These are phyloP conservation scores for Pogonophryne albipinna DNA, from an alignment of 2,797 vertebrate genomes.

Conservation along the genomic window DNA sequence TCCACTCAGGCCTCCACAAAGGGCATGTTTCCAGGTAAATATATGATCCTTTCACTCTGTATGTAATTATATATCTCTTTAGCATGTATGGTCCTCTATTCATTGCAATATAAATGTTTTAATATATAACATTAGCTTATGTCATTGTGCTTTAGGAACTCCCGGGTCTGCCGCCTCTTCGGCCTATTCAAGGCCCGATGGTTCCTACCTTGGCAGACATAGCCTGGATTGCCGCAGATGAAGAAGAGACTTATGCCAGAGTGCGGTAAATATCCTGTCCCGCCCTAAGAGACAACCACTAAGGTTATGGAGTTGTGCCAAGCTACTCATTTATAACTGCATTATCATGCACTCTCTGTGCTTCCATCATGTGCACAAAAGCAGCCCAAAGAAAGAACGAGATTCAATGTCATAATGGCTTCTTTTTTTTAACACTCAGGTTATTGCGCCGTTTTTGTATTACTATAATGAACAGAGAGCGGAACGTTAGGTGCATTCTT, in stretches of 20 bases:
- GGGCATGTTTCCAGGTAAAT: slow-evolving; percentile 94
- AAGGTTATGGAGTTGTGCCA: slow-evolving; percentile 8
- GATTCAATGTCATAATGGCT: background rate
- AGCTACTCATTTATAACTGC: background rate
- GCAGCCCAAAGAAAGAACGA: background rate
- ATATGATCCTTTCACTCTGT: background rate
- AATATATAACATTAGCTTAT: background rate
- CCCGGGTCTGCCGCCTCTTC: slow-evolving; percentile 88
- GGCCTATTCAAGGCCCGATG: slow-evolving; percentile 87
- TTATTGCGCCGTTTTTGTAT: no score
- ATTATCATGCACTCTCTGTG: background rate
- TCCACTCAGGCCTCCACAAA: slow-evolving; percentile 93
- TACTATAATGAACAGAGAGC: no score
- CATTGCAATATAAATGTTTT: background rate
- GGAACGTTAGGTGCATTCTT: no score
- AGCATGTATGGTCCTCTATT: background rate
- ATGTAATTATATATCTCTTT: background rate
- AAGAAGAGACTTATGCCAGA: slow-evolving; percentile 97
- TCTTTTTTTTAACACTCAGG: background rate
- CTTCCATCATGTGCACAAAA: background rate
- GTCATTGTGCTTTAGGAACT: slow-evolving; percentile 85
- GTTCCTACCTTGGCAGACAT: slow-evolving; percentile 97
- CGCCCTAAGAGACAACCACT: background rate
- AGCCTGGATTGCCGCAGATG: slow-evolving; percentile 97
- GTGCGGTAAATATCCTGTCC: slow-evolving; percentile 87